Evolutionary conservation across 2,888 invertebrate species (phyloP).

Genomic region (Trisateles emortualis): DNA sequence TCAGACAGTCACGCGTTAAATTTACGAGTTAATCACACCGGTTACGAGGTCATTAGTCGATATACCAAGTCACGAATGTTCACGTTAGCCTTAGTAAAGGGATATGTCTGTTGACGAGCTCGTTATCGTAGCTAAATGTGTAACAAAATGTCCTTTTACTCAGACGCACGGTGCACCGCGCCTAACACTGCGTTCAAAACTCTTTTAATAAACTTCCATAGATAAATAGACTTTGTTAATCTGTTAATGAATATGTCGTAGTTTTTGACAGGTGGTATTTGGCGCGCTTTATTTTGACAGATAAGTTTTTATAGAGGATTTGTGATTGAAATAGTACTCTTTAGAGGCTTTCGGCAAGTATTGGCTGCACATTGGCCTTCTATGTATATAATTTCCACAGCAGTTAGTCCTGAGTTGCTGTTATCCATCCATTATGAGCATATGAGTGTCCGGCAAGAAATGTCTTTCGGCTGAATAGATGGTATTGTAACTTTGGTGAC

Average conservation of each 20-base stretch:
- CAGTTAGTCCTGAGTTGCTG: no score
- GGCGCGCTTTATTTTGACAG: neutral
- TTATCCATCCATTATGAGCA: no score
- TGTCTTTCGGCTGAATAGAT: no score
- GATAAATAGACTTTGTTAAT: conserved; percentile 1
- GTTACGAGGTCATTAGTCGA: conserved; percentile 46
- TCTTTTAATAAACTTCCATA: neutral
- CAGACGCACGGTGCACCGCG: conserved; percentile 28
- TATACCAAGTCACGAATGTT: conserved; percentile 39
- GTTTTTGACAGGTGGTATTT: neutral
- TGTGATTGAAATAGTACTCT: no score
- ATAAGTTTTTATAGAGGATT: no score
- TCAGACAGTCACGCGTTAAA: conserved; percentile 34
- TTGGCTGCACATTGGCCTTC: no score
- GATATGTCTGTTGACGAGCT: conserved; percentile 56
- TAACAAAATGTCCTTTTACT: conserved; percentile 38
- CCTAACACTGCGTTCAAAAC: conserved; percentile 17
- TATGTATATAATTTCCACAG: no score
- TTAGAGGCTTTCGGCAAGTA: no score
- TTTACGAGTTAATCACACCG: conserved; percentile 38
- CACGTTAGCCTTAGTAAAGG: conserved; percentile 47
- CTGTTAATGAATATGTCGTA: neutral
- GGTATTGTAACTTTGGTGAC: no score
- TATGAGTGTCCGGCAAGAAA: no score
- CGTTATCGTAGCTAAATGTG: conserved; percentile 50